These are phyloP conservation scores for Cavia aperea DNA, from an alignment of 2,113 vertebrate species.

Conservation along the genomic window DNA sequence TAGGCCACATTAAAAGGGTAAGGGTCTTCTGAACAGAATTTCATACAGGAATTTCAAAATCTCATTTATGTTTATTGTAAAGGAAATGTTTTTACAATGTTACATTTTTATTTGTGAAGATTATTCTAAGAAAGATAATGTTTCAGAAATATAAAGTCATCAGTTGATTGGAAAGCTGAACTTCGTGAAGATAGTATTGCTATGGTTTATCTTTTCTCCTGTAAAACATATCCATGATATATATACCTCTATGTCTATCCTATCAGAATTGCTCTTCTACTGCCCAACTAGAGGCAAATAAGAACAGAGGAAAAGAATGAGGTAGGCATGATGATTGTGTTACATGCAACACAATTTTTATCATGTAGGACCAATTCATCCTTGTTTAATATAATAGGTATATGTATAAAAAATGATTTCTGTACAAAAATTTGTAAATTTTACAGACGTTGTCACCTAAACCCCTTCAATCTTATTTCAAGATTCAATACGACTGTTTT, in stretches of 20 bases:
- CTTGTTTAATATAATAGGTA: background rate
- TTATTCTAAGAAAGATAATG: background rate
- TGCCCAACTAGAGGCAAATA: background rate
- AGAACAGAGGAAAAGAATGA: background rate
- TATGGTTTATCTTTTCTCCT: background rate
- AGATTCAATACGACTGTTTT: background rate
- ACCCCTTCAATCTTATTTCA: background rate
- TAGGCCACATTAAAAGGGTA: background rate
- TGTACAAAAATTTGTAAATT: background rate
- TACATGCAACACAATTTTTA: background rate
- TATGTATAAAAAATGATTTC: background rate
- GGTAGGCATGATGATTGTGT: background rate
- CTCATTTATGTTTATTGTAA: background rate
- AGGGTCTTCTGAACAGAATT: background rate
- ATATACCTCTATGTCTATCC: background rate
- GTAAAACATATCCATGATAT: background rate
- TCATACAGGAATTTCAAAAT: background rate
- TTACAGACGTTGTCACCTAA: background rate
- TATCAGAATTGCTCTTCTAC: background rate
- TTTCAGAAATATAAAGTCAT: background rate
- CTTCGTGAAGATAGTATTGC: background rate
- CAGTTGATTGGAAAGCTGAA: background rate
- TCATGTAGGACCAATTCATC: background rate
- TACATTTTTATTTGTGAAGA: background rate
- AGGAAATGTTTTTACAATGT: background rate